These are phyloP conservation scores for Pantala flavescens DNA, from an alignment of 1,140 invertebrate genomes.

Conservation along the genomic window DNA sequence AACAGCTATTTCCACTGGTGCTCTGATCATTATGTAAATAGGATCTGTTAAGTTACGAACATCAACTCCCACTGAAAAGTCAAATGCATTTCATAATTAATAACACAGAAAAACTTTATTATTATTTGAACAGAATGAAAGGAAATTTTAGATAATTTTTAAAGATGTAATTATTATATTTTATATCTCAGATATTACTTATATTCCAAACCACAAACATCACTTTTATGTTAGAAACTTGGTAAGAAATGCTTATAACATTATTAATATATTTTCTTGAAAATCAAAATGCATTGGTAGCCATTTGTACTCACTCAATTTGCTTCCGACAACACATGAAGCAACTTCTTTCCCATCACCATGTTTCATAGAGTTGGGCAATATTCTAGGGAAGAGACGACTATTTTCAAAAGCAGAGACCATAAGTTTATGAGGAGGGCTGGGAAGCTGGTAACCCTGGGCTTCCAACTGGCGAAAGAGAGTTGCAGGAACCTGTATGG, in stretches of 20 bases:
- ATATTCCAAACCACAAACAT: too few relatives aligned
- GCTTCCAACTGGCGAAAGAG: conserved; percentile 43
- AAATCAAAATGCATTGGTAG: too few relatives aligned
- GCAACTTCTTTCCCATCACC: conserved; percentile 41
- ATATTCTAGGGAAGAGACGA: conserved; percentile 50
- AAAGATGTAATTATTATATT: too few relatives aligned
- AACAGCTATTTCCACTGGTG: conserved; percentile 36
- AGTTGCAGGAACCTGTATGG: conserved; percentile 55
- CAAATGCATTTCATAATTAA: neutral
- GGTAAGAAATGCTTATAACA: too few relatives aligned
- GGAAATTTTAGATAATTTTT: neutral
- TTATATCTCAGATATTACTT: too few relatives aligned
- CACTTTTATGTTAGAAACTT: too few relatives aligned
- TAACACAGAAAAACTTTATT: too few relatives aligned
- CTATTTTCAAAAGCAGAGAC: conserved; percentile 58
- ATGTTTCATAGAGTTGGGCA: conserved; percentile 20
- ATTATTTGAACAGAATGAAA: neutral
- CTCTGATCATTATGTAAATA: conserved; percentile 52
- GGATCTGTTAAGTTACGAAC: conserved; percentile 51
- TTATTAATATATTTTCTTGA: too few relatives aligned
- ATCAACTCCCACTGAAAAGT: conserved; percentile 37
- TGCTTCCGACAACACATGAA: conserved; percentile 52
- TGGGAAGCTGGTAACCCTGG: conserved; percentile 28
- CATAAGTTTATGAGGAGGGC: conserved; percentile 44
- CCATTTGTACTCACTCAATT: conserved; percentile 46